Base-by-base conservation (phyloP, 2,797 vertebrate genomes). In the Poeciliopsis turneri region DNA sequence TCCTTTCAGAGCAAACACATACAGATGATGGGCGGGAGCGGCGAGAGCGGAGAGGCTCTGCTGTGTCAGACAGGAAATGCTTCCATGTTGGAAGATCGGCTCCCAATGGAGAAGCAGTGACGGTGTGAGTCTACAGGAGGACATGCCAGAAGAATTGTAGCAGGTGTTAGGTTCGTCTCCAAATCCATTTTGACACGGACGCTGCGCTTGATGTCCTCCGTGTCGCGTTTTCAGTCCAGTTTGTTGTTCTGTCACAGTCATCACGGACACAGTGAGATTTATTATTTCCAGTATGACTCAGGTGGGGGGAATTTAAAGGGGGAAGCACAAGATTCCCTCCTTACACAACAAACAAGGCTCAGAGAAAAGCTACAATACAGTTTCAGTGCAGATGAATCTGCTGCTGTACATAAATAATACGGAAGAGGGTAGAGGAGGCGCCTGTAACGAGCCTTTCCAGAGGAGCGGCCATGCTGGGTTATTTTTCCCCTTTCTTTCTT, bases 191-290 rank as follows among this genome's bases (percentile, higher is more conserved):
- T 88, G 85, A 87, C 86, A 87, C 81, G 78, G 85, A 80, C 76
- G 84, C 83, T 75, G 89, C 88, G 82, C 83, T 88, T 82, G 81
- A 88, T 83, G 86, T 89, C 89, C 83, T 91, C 90, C 90, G 87
- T 90, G 90, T 88, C 89, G 87, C 83, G 87, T 91, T 86, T 80
- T 80, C 81, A 87, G 91, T 84, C 82, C 85, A 77, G 64, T 69
- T 75, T 61, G 80, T 89, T 74, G 79, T 86, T 43, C 36, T 88
- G 84, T 95, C 95, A 95, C 94, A 93, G 94, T 95, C 86, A 57
- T 95, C 89, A 94, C 92, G 91, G 93, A 93, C 94, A 95, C 94
- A 95, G 94, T 95, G 93, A 94, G 90, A 86, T 84, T 90, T 55
- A 78, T 93, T 92, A 80, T 88, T 90, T 83, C 11, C 72, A 68